Evolutionary conservation across 2,113 vertebrate species (phyloP).

Genomic region (Cyprinus carpio): DNA sequence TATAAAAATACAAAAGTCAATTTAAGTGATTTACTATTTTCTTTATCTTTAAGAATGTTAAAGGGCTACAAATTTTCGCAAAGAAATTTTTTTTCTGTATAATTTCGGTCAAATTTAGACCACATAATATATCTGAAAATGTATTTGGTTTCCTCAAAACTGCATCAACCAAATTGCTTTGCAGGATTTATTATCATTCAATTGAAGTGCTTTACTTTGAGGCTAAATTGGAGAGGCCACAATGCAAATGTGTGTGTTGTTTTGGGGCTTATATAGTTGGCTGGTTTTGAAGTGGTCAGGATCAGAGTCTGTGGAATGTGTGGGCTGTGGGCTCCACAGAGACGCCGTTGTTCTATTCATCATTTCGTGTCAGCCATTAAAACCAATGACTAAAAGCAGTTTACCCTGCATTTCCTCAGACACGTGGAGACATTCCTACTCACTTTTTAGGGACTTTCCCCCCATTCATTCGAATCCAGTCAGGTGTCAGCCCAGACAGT

Average conservation of each 20-base stretch:
- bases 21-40: no score
- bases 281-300: conserved; percentile 58
- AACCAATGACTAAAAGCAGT: conserved; percentile 49
- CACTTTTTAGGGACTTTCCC: conserved; percentile 27
- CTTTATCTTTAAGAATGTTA: no score
- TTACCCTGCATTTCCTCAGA: conserved; percentile 5
- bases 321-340: conserved; percentile 47
- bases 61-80: not conserved
- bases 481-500: conserved; percentile 8
- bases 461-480: not conserved
- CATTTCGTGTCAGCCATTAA: conserved; percentile 58
- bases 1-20: no score
- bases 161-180: not conserved
- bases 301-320: conserved; percentile 51
- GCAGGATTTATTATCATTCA: not conserved
- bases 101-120: not conserved
- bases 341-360: conserved; percentile 46
- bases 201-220: not conserved
- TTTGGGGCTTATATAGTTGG: conserved; percentile 56
- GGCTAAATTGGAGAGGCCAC: conserved; percentile 57
- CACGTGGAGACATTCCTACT: conserved; percentile 24
- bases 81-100: no score
- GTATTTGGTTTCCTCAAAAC: not conserved
- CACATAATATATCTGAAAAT: not conserved
- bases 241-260: conserved; percentile 59